A percentile compares a stretch with the other conserved stretches of the same genome.
Conservation (phyloP, 2,113 vertebrate genomes). For the Coracopsis vasa region DNA sequence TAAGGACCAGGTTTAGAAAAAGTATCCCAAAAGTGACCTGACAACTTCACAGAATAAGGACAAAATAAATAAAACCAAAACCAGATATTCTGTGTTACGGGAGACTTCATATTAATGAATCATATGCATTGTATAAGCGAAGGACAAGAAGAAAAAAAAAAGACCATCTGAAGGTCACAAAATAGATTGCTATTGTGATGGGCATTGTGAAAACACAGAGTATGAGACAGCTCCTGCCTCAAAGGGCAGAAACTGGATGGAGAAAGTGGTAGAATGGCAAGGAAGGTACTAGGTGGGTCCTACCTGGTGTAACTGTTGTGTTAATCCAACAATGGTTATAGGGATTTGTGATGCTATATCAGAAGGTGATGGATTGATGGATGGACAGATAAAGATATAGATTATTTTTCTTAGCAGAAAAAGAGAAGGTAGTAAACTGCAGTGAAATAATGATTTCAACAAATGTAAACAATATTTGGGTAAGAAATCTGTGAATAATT, state of each 20-base stretch:
- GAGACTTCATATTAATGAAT: not conserved
- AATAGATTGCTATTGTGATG: not conserved
- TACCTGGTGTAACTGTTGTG: not conserved
- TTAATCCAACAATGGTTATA: not conserved
- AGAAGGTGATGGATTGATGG: not conserved
- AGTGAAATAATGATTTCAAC: not conserved
- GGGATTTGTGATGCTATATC: not conserved
- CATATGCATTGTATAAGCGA: not conserved
- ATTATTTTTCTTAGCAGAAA: not conserved
- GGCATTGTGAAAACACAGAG: not conserved
- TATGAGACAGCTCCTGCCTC: not conserved
- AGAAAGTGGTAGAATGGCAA: not conserved
- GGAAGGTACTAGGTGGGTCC: not conserved
- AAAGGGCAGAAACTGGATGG: not conserved
- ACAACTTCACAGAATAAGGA: not conserved
- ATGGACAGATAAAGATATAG: rapidly evolving
- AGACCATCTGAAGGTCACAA: not conserved
- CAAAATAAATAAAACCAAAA: not conserved
- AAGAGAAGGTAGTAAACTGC: not conserved
- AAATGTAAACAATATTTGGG: not conserved
- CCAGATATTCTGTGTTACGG: not conserved
- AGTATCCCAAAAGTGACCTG: conserved; percentile 3
- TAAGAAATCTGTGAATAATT: not conserved
- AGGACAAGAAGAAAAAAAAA: not conserved
- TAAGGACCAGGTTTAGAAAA: not conserved